phyloP scores from a whole-genome alignment of 2,797 vertebrate genomes.

The Poecile montanus region DNA sequence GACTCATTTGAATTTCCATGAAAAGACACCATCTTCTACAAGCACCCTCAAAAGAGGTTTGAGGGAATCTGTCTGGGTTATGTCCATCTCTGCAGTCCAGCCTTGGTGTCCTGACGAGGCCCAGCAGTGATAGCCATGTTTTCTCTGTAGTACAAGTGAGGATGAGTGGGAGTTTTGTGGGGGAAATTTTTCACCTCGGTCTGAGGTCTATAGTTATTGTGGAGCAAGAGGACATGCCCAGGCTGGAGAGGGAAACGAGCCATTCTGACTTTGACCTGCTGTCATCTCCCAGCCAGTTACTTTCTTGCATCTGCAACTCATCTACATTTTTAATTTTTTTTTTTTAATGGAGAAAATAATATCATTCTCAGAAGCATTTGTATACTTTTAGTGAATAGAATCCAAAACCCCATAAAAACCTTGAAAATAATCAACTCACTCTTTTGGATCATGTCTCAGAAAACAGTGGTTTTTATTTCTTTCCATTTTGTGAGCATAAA shows the following conservation, averaged over 20 bases:
- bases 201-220: not conserved
- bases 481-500: conserved; percentile 4
- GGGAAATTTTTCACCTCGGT: not conserved
- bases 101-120: not conserved
- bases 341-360: not conserved
- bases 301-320: conserved; percentile 34
- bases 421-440: conserved; percentile 33
- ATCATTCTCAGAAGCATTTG: not conserved
- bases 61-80: not conserved
- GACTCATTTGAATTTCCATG: not conserved
- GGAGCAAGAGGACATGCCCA: not conserved
- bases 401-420: conserved; percentile 42
- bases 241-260: not conserved
- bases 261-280: not conserved
- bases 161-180: not conserved
- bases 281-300: not conserved
- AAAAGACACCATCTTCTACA: not conserved
- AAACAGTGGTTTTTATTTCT: conserved; percentile 24
- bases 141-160: not conserved
- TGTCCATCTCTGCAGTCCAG: not conserved
- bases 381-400: not conserved
- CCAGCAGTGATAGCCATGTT: not conserved
- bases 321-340: conserved; percentile 22
- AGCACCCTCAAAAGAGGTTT: not conserved
- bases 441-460: conserved; percentile 2